These are phyloP conservation scores for Mesembrinibis cayennensis DNA, from an alignment of 2,113 vertebrate genomes.

Conservation along the genomic window DNA sequence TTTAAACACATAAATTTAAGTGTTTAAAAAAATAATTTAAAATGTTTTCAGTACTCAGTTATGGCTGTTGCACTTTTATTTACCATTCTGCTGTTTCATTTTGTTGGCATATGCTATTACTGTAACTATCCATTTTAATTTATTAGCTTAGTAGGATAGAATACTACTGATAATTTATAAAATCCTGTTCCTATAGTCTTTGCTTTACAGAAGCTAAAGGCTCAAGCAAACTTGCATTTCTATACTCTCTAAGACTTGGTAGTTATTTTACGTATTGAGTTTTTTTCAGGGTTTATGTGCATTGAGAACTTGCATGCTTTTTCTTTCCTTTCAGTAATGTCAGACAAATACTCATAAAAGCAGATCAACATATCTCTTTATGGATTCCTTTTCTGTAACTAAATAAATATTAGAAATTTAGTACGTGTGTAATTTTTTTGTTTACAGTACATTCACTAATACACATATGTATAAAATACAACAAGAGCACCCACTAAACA, in stretches of 20 bases:
- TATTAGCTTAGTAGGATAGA: not conserved
- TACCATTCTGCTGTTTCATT: not conserved
- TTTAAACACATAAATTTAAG: not conserved
- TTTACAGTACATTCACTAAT: not conserved
- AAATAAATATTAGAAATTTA: not conserved
- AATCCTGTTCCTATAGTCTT: not conserved
- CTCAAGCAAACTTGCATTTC: not conserved
- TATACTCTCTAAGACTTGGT: not conserved
- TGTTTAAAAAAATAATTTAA: not conserved
- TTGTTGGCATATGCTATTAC: not conserved
- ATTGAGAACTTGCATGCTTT: not conserved
- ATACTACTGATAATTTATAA: not conserved
- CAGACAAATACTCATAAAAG: not conserved
- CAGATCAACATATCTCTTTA: not conserved
- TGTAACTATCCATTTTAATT: not conserved
- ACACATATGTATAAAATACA: not conserved
- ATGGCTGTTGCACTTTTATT: not conserved
- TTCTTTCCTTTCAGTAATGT: not conserved
- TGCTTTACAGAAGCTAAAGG: not conserved
- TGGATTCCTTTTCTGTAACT: not conserved
- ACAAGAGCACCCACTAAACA: not conserved
- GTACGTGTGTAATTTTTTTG: not conserved
- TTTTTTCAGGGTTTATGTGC: not conserved
- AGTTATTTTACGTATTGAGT: not conserved
- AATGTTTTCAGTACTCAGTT: not conserved